Evolutionary conservation across 1,140 invertebrate species (phyloP).

Genomic region (Drosophila kepulauana): DNA sequence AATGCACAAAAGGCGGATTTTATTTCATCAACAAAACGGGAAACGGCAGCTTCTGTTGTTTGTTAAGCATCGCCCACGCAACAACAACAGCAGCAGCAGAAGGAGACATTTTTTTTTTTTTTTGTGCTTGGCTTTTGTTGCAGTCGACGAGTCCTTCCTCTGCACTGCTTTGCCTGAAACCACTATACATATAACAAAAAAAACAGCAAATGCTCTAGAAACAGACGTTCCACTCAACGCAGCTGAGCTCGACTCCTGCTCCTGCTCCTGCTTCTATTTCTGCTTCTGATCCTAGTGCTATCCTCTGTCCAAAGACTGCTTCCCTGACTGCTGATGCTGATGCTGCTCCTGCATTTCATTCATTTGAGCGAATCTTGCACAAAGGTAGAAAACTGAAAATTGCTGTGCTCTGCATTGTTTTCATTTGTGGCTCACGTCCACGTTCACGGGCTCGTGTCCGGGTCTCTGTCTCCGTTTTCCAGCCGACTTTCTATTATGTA

Average conservation of each 20-base stretch:
- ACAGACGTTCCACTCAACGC: conserved; percentile 80
- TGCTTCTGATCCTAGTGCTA: neutral
- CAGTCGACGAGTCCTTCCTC: conserved; percentile 28
- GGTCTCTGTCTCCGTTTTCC: conserved; percentile 48
- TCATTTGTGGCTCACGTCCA: conserved; percentile 59
- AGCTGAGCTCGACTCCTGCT: conserved; percentile 54
- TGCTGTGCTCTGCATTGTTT: conserved; percentile 78
- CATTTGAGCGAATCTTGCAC: conserved; percentile 54
- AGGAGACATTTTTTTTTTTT: conserved; percentile 67
- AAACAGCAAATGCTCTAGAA: conserved; percentile 72
- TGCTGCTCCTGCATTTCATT: conserved; percentile 48
- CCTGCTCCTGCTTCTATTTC: conserved; percentile 5
- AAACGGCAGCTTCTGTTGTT: conserved; percentile 81
- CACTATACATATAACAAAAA: conserved; percentile 27
- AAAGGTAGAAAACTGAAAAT: conserved; percentile 79
- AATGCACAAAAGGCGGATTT: conserved; percentile 84
- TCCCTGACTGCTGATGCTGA: neutral
- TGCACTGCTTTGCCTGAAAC: conserved; percentile 17
- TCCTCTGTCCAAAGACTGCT: neutral
- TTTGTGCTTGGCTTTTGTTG: conserved; percentile 60
- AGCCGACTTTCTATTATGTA: conserved; percentile 32
- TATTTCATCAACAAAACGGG: conserved; percentile 83
- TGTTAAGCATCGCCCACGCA: conserved; percentile 81
- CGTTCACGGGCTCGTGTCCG: conserved; percentile 1
- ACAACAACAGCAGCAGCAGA: conserved; percentile 45